Evolutionary conservation across 2,888 invertebrate species (phyloP).

Genomic region (Chloroclystis v-ata): DNA sequence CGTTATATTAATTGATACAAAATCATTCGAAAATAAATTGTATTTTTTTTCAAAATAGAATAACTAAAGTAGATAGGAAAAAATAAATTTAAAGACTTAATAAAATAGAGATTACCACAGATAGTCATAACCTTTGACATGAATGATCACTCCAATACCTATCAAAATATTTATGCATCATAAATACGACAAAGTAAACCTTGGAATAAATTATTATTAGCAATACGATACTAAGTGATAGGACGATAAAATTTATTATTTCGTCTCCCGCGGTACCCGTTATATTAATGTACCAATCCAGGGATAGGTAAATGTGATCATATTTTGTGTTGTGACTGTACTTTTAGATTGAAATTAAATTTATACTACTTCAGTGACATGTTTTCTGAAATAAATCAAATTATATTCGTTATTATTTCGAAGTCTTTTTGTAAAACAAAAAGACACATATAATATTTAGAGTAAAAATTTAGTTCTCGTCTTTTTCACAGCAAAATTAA

Average conservation of each 20-base stretch:
- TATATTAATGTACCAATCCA: conserved; percentile 24
- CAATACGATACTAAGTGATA: conserved; percentile 71
- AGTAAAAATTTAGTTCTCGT: no score
- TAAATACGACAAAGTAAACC: conserved; percentile 72
- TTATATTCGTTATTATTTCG: neutral
- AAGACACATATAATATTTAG: no score
- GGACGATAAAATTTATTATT: conserved; percentile 54
- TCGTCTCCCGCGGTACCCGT: conserved; percentile 20
- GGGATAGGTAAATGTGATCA: conserved; percentile 1
- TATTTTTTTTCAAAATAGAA: no score
- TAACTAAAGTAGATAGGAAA: no score
- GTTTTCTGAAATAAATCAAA: neutral
- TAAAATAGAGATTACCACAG: conserved; percentile 8
- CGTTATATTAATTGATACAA: no score
- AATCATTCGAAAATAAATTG: no score
- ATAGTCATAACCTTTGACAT: conserved; percentile 12
- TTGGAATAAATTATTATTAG: conserved; percentile 60
- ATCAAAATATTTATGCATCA: conserved; percentile 31
- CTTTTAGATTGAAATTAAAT: neutral
- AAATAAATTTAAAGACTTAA: no score
- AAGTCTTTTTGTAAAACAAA: neutral
- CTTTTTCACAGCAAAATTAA: no score
- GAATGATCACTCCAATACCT: conserved; percentile 26
- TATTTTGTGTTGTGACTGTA: conserved; percentile 3
- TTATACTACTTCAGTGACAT: neutral